These are phyloP conservation scores for Megathymus violae DNA, from an alignment of 1,140 invertebrate species.

Conservation along the genomic window DNA sequence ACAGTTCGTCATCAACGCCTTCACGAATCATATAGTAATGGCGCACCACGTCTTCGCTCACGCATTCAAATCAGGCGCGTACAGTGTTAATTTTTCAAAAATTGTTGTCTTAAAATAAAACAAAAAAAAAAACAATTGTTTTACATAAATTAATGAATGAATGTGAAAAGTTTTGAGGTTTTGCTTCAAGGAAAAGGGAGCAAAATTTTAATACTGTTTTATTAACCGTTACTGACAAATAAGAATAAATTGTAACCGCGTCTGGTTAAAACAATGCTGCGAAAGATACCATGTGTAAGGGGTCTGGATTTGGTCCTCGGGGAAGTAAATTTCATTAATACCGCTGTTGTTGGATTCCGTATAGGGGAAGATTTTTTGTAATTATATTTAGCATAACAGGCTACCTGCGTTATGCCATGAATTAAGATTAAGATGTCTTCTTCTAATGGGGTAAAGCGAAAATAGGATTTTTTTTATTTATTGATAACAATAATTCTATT, in stretches of 20 bases:
- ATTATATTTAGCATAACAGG: conserved; percentile 70
- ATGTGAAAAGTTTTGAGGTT: too few relatives aligned
- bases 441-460: neutral
- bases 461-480: neutral
- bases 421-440: conserved; percentile 64
- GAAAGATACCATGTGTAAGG: conserved; percentile 32
- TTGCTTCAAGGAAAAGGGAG: neutral
- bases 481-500: too few relatives aligned
- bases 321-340: conserved; percentile 79
- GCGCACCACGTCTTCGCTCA: too few relatives aligned
- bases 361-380: conserved; percentile 66
- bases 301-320: conserved; percentile 53
- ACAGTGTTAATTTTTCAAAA: too few relatives aligned
- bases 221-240: conserved; percentile 1
- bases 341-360: conserved; percentile 55
- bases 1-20: too few relatives aligned
- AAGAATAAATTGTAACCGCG: conserved; percentile 15
- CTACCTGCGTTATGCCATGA: conserved; percentile 67
- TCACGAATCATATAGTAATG: too few relatives aligned
- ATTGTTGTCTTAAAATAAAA: too few relatives aligned
- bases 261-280: conserved; percentile 41
- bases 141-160: too few relatives aligned
- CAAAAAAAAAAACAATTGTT: too few relatives aligned
- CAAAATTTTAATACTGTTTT: neutral
- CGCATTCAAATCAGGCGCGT: too few relatives aligned